A percentile compares a stretch with the other conserved stretches of the same genome.
Conservation (phyloP, 1,140 invertebrate species). For the Scaptomyza pallida region DNA sequence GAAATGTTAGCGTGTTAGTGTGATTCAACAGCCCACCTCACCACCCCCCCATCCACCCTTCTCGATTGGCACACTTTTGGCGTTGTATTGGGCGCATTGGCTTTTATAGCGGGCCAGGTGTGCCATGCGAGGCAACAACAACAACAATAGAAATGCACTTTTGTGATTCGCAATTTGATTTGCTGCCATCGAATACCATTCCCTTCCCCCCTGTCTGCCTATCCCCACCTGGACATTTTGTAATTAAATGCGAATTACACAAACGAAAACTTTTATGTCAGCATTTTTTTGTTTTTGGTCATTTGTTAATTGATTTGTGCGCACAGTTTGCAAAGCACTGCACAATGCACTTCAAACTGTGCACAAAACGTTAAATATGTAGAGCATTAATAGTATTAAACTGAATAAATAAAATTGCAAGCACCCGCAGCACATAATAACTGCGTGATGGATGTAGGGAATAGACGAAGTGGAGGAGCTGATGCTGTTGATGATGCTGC, state of each 20-base stretch:
- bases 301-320: conserved; percentile 42
- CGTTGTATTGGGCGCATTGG: conserved; percentile 24
- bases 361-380: conserved; percentile 13
- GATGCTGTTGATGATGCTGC: not conserved
- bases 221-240: not conserved
- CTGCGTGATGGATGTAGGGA: not conserved
- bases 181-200: not conserved
- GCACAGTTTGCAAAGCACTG: conserved; percentile 17
- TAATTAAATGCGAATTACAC: conserved; percentile 29
- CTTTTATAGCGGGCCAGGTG: conserved; percentile 22
- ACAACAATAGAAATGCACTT: conserved; percentile 8
- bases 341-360: conserved; percentile 40
- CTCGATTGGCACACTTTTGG: conserved; percentile 27
- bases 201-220: not conserved
- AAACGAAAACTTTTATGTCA: conserved; percentile 19
- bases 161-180: conserved; percentile 44
- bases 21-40: conserved; percentile 2
- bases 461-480: not conserved
- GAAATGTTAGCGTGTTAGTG: conserved; percentile 44
- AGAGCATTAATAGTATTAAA: conserved; percentile 36
- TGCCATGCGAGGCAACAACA: conserved; percentile 6
- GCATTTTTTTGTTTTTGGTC: conserved; percentile 14
- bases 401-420: conserved; percentile 43
- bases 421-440: conserved; percentile 37
- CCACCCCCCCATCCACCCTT: not conserved